Percentiles rank a stretch among this genome's conserved stretches.
Evolutionary conservation across 2,797 vertebrate species (phyloP).

Genomic region (Danio jaintianensis): DNA sequence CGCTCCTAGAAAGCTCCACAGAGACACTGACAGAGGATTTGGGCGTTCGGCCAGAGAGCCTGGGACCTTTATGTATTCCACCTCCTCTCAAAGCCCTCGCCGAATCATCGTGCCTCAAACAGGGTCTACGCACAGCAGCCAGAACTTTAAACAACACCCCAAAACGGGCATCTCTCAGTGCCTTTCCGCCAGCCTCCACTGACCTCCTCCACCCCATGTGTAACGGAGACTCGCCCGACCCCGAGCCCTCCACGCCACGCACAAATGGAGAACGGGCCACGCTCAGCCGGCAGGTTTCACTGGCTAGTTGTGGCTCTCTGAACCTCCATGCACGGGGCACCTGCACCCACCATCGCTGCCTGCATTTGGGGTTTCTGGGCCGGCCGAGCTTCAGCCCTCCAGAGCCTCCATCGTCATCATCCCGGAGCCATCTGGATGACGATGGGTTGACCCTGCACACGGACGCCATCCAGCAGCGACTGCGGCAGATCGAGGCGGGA

Average conservation of each 20-base stretch:
- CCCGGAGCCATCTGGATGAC: conserved; percentile 90
- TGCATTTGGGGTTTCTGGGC: conserved; percentile 71
- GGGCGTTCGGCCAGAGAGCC: conserved; percentile 70
- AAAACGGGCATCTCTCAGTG: conserved; percentile 83
- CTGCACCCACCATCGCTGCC: conserved; percentile 81
- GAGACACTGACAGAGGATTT: conserved; percentile 88
- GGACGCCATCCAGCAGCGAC: conserved; percentile 90
- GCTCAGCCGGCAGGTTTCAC: conserved; percentile 86
- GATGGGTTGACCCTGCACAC: conserved; percentile 92
- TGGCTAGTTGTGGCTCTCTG: conserved; percentile 83
- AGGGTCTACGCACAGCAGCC: conserved; percentile 34
- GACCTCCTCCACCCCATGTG: conserved; percentile 64
- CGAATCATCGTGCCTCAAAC: conserved; percentile 57
- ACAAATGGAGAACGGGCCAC: conserved; percentile 82
- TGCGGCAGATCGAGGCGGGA: conserved; percentile 94
- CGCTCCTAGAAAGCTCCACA: conserved; percentile 86
- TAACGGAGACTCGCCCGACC: conserved; percentile 80
- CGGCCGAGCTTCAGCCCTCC: conserved; percentile 84
- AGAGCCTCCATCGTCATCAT: conserved; percentile 77
- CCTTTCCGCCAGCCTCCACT: conserved; percentile 74
- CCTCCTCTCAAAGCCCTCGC: conserved; percentile 57
- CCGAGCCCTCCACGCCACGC: conserved; percentile 69
- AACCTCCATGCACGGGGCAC: conserved; percentile 76
- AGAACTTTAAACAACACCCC: conserved; percentile 84
- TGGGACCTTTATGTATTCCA: conserved; percentile 49